Percentiles rank a stretch among this genome's conserved stretches.
Evolutionary conservation across 2,113 vertebrate species (phyloP).

Genomic region (Corythoichthys haematopterus): DNA sequence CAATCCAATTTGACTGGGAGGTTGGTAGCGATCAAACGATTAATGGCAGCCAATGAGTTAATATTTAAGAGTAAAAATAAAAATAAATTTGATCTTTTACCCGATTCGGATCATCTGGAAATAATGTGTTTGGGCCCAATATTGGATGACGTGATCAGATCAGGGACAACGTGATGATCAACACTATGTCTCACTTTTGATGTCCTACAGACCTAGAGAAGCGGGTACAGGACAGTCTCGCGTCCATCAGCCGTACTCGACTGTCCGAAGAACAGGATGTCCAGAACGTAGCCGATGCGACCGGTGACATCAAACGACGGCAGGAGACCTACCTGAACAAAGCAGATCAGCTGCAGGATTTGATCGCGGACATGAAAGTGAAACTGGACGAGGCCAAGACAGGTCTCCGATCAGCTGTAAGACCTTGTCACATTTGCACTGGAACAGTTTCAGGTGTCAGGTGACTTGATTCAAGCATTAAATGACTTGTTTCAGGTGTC

Average conservation of each 20-base stretch:
- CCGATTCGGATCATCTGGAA: too few relatives aligned
- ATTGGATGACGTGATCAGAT: too few relatives aligned
- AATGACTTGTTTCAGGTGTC: not conserved
- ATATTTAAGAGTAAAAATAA: too few relatives aligned
- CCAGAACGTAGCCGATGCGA: constrained; percentile 48
- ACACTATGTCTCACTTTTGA: not conserved
- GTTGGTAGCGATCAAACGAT: too few relatives aligned
- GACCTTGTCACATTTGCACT: constrained; percentile 15
- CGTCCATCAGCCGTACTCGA: constrained; percentile 63
- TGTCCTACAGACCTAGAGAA: constrained; percentile 64
- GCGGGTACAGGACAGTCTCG: constrained; percentile 66
- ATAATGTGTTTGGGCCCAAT: too few relatives aligned
- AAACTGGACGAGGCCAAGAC: constrained; percentile 66
- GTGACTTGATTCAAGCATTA: not conserved
- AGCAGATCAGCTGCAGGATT: constrained; percentile 54
- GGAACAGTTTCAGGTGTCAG: not conserved
- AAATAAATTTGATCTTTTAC: too few relatives aligned
- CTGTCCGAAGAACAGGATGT: constrained; percentile 56
- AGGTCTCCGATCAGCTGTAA: constrained; percentile 65
- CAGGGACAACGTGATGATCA: too few relatives aligned
- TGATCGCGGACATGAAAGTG: constrained; percentile 67
- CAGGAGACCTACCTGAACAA: constrained; percentile 63
- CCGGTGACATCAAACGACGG: constrained; percentile 40
- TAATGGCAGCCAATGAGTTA: too few relatives aligned
- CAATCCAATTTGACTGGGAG: too few relatives aligned